phyloP scores from a whole-genome alignment of 2,888 invertebrate genomes.

The Lasius platythorax region DNA sequence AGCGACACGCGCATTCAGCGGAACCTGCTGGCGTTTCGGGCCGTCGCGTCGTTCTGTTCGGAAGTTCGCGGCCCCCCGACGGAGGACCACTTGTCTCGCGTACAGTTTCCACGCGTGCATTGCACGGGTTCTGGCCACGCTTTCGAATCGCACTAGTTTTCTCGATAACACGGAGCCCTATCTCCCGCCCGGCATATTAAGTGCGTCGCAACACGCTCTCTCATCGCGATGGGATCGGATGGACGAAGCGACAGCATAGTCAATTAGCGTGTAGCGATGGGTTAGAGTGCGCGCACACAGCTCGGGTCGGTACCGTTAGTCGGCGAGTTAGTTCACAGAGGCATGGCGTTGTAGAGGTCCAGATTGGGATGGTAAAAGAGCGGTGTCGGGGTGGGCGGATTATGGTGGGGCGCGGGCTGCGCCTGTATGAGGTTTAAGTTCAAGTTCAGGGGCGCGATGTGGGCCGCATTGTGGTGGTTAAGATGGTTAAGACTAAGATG shows the following conservation, averaged over 20 bases:
- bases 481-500: conserved; percentile 93
- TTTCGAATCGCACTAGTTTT: conserved; percentile 4
- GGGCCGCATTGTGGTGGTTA: conserved; percentile 86
- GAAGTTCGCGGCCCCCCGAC: neutral
- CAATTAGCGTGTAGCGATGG: conserved; percentile 79
- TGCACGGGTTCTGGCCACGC: neutral
- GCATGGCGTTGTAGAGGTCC: conserved; percentile 86
- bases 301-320: conserved; percentile 70
- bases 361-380: conserved; percentile 86
- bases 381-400: conserved; percentile 89
- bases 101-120: neutral
- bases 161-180: neutral
- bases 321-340: conserved; percentile 85
- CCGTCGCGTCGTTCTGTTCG: neutral
- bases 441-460: conserved; percentile 86
- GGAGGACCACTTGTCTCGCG: neutral
- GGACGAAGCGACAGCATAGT: conserved; percentile 64
- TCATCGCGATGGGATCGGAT: conserved; percentile 43
- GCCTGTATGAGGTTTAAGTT: conserved; percentile 86
- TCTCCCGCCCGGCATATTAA: conserved; percentile 13
- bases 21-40: conserved; percentile 22
- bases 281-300: conserved; percentile 81
- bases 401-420: conserved; percentile 88
- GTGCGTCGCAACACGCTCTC: conserved; percentile 32
- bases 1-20: neutral